Evolutionary conservation across 2,888 invertebrate genomes (phyloP).

Genomic region (Drosophila helvetica): DNA sequence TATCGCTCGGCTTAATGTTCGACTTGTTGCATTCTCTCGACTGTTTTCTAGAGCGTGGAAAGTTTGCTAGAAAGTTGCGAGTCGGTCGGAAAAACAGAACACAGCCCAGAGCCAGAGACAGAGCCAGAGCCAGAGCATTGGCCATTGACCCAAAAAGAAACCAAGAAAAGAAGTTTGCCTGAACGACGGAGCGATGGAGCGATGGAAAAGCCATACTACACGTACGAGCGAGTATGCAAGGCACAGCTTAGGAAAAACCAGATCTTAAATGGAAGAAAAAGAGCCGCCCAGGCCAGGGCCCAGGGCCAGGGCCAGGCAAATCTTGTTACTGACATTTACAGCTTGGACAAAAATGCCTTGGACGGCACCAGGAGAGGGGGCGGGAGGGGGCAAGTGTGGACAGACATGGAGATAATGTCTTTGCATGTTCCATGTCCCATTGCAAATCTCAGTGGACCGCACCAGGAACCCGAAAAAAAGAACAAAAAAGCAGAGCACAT

Average conservation of each 20-base stretch:
- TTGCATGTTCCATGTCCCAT: constrained; percentile 65
- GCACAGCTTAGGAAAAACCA: constrained; percentile 59
- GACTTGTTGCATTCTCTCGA: constrained; percentile 44
- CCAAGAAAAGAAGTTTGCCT: constrained; percentile 3
- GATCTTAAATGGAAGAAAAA: constrained; percentile 28
- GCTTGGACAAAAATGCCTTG: constrained; percentile 34
- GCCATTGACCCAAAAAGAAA: constrained; percentile 61
- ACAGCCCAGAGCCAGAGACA: no score
- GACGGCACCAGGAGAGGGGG: constrained; percentile 7
- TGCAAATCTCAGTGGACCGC: constrained; percentile 61
- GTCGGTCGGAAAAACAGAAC: constrained; percentile 7
- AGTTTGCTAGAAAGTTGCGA: constrained; percentile 42
- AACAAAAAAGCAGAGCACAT: background rate
- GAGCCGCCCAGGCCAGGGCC: background rate
- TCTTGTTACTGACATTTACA: constrained; percentile 68
- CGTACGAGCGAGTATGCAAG: constrained; percentile 26
- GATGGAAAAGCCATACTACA: background rate
- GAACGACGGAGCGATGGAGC: no score
- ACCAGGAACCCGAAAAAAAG: constrained; percentile 28
- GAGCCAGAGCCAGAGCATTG: no score
- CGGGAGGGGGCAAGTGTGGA: constrained; percentile 19
- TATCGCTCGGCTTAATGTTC: constrained; percentile 22
- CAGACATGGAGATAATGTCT: constrained; percentile 70
- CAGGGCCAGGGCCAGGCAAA: constrained; percentile 8
- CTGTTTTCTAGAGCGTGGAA: constrained; percentile 32